Percentiles rank a stretch among this genome's conserved stretches.
phyloP scores from a whole-genome alignment of 2,797 vertebrate genomes.

The Leuciscus waleckii region DNA sequence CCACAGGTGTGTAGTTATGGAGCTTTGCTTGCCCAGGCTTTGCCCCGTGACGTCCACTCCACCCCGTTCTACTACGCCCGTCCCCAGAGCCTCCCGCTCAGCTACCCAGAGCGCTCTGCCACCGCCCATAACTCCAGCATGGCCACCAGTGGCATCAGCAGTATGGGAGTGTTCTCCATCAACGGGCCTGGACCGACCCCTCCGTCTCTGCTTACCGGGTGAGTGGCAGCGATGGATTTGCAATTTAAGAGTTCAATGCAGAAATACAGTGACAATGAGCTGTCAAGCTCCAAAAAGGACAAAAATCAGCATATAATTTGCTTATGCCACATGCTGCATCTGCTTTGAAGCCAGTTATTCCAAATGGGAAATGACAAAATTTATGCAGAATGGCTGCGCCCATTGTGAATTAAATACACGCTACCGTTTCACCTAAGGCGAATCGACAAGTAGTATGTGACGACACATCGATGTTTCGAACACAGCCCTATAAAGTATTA shows the following conservation, averaged over 20 bases:
- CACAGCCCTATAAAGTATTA: background rate
- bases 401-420: no score
- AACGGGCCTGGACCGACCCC: constrained; percentile 88
- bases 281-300: background rate
- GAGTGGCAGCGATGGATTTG: constrained; percentile 59
- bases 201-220: constrained; percentile 89
- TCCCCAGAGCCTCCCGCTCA: constrained; percentile 91
- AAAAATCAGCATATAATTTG: background rate
- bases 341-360: background rate
- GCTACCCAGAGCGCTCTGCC: constrained; percentile 85
- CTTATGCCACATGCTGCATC: background rate
- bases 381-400: no score
- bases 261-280: background rate
- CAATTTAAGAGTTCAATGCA: background rate
- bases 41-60: constrained; percentile 94
- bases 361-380: background rate
- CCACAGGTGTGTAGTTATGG: constrained; percentile 88
- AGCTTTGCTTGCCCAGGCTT: constrained; percentile 89
- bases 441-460: no score
- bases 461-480: no score
- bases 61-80: constrained; percentile 95
- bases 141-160: constrained; percentile 95
- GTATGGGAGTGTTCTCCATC: constrained; percentile 85
- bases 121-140: constrained; percentile 82
- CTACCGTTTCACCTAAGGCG: no score